A percentile compares a stretch with the other conserved stretches of the same genome.
Conservation (phyloP, 2,888 invertebrate species). For the Hyppa rectilinea region DNA sequence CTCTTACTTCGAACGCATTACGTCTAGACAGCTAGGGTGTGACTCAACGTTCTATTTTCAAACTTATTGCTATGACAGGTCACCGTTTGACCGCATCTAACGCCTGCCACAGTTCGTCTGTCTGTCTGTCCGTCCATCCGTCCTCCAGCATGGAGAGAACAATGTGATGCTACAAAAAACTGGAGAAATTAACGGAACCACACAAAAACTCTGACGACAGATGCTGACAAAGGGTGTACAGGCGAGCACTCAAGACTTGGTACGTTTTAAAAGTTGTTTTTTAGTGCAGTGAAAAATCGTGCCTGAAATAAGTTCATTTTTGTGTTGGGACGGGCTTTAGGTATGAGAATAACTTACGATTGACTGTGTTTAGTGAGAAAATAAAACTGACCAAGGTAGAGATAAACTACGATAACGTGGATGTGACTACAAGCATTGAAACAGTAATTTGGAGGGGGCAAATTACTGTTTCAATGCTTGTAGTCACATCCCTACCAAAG, state of each 20-base stretch:
- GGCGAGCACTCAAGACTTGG: constrained; percentile 40
- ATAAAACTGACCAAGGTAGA: no score
- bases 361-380: no score
- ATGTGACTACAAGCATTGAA: no score
- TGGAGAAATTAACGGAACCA: constrained; percentile 79
- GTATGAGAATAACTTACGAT: no score
- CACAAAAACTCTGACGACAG: constrained; percentile 82
- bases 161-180: constrained; percentile 73
- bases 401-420: no score
- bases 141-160: constrained; percentile 67
- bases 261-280: neutral
- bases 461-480: no score
- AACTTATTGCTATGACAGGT: constrained; percentile 20
- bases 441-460: no score
- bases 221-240: constrained; percentile 83
- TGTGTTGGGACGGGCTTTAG: no score
- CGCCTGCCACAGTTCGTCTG: constrained; percentile 71
- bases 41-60: constrained; percentile 25
- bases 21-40: constrained; percentile 31
- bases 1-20: neutral
- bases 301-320: no score
- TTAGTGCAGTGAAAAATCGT: no score
- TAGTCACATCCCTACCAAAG: no score
- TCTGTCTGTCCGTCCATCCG: constrained; percentile 70
- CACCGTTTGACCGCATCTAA: constrained; percentile 60